Base-by-base conservation (phyloP, 2,113 vertebrate genomes). In the Oceanites oceanicus region DNA sequence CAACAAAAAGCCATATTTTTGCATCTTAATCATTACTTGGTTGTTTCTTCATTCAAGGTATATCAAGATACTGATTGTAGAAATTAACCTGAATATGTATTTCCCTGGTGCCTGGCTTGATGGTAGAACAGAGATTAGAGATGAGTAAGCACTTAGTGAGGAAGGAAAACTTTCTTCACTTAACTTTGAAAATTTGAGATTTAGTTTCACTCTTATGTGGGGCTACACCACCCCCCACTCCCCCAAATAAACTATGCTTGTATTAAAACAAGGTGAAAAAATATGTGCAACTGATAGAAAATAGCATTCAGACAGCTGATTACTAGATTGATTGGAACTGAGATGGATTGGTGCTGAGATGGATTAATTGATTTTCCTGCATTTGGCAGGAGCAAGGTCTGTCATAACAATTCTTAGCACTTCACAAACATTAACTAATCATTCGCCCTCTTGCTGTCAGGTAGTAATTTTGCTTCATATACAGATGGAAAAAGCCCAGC, bases 351-450 rank as follows among this genome's bases (percentile, higher is more conserved):
- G 56, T 61, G 72, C 38, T 50, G 44, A 84, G 88, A 78, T 87
- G 65, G 87, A 93, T 96, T 94, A 81, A 94, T 90, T 90, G 92
- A 92, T 95, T 88, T 95, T 90, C 70, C 44, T 92, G 78, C n/a
- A 13, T 90, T 96, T 82, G 79, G 53, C 81, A 94, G 81, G 32
- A 76, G 65, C 36, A 75, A 66, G 50, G 87, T 76, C 87, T 94
- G 77, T 95, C 13, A 6, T 73, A 88, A 52, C 85, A 85, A 65
- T 90, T 71, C 81, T 82, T 75, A 93, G 70, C 81, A 63, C 66
- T 92, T 92, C 61, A 90, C 74, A 90, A 78, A 75, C 14, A 55
- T 92, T 77, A 82, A 68, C 79, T 88, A 56, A 93, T 91, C 44
- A 32, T 90, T 75, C 1, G 1, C 40, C 38, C 29, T 84, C 56